Conservation (phyloP, 2,797 vertebrate genomes). For the Catamblyrhynchus diadema region DNA sequence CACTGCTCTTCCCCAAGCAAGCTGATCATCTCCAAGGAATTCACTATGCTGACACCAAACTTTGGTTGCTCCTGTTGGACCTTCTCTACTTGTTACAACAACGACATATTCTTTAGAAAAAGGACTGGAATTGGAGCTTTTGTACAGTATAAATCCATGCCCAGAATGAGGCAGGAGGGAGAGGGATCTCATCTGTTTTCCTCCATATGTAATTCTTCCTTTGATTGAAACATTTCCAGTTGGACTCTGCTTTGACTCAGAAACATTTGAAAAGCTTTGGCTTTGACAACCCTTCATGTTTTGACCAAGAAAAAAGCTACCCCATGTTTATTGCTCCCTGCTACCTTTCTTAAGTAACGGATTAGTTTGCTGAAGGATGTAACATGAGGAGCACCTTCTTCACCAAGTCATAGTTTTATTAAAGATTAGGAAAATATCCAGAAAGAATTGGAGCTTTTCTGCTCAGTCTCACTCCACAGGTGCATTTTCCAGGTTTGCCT, state of each 20-base stretch:
- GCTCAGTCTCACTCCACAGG: not conserved
- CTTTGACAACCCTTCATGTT: not conserved
- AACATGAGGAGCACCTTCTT: conserved; percentile 1
- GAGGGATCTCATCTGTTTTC: not conserved
- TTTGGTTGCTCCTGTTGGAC: not conserved
- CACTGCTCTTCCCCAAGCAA: not conserved
- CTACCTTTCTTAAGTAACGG: not conserved
- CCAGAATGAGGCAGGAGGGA: not conserved
- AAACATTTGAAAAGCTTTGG: not conserved
- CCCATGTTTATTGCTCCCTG: not conserved
- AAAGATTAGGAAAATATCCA: conserved; percentile 19
- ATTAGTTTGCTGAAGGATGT: not conserved
- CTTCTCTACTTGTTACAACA: not conserved
- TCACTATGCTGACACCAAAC: not conserved
- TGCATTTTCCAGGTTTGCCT: conserved; percentile 18
- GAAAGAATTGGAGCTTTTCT: not conserved
- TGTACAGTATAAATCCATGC: not conserved
- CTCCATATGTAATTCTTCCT: not conserved
- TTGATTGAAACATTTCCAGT: not conserved
- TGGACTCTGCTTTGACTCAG: not conserved
- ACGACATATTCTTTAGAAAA: not conserved
- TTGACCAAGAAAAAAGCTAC: not conserved
- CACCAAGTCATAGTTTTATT: not conserved
- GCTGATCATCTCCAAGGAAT: not conserved
- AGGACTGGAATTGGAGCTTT: not conserved